These are phyloP conservation scores for Saguinus imperator DNA, from an alignment of 2,113 vertebrate species.

Conservation along the genomic window DNA sequence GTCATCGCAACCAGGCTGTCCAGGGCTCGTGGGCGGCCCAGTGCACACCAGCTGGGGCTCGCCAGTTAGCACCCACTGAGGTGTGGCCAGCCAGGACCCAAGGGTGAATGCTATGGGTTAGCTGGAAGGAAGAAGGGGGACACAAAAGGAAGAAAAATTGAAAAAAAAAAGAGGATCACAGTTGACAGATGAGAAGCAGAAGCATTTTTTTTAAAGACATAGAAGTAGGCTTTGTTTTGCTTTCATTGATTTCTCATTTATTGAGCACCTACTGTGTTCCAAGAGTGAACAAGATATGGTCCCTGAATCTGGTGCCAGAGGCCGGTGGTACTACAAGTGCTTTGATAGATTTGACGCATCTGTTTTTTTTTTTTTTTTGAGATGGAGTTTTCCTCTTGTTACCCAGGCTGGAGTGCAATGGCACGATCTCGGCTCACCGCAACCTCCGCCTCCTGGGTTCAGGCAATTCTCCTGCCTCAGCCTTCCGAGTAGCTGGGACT, in stretches of 20 bases:
- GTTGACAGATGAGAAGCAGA: not conserved
- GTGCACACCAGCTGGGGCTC: conserved; percentile 60
- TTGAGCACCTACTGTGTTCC: not conserved
- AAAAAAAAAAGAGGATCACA: not conserved
- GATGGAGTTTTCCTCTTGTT: too few species aligned
- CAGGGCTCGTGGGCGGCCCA: not conserved
- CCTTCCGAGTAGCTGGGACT: too few species aligned
- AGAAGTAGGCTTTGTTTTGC: not conserved
- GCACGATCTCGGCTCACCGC: too few species aligned
- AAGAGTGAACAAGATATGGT: not conserved
- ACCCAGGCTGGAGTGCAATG: too few species aligned
- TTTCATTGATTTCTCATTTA: not conserved
- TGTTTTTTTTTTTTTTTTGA: not conserved
- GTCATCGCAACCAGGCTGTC: conserved; percentile 32
- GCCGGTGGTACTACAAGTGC: not conserved
- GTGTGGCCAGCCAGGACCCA: not conserved
- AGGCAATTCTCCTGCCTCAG: too few species aligned
- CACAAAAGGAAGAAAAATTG: not conserved
- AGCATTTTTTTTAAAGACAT: not conserved
- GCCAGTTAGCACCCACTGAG: not conserved
- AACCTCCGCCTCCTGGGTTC: too few species aligned
- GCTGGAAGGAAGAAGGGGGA: not conserved
- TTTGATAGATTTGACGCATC: not conserved
- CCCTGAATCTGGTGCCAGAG: not conserved
- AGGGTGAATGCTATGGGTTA: not conserved